phyloP scores from a whole-genome alignment of 1,140 invertebrate genomes.

The Drosophila seguyi region DNA sequence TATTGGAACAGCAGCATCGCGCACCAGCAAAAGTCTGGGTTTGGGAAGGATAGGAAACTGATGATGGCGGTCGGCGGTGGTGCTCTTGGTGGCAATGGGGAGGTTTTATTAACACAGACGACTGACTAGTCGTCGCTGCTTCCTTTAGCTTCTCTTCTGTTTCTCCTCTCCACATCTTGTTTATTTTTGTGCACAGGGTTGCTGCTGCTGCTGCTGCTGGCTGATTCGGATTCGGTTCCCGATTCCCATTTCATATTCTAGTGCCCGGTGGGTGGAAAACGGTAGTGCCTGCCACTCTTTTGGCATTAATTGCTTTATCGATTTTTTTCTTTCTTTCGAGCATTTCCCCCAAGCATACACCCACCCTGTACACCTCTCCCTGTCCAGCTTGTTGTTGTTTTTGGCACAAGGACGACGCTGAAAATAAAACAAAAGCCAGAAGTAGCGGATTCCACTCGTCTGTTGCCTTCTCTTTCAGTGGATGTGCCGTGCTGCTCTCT shows the following conservation, averaged over 20 bases:
- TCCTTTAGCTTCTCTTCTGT: constrained; percentile 12
- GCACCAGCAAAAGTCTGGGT: constrained; percentile 9
- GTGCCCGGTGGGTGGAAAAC: constrained; percentile 36
- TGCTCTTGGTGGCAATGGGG: constrained; percentile 28
- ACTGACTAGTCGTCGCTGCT: constrained; percentile 38
- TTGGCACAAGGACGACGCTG: constrained; percentile 79
- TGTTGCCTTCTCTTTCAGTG: constrained; percentile 19
- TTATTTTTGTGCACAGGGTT: constrained; percentile 73
- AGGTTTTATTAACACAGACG: constrained; percentile 50
- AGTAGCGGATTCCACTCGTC: constrained; percentile 19
- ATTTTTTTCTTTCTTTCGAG: constrained; percentile 50
- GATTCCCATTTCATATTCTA: constrained; percentile 22
- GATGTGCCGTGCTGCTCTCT: neutral
- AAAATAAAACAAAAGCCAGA: constrained; percentile 42
- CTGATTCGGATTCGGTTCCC: constrained; percentile 6
- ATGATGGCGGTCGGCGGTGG: constrained; percentile 11
- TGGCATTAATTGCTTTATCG: constrained; percentile 82
- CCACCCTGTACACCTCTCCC: neutral
- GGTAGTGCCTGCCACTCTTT: constrained; percentile 66
- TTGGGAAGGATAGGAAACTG: constrained; percentile 9
- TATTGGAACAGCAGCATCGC: neutral
- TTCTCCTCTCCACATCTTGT: constrained; percentile 38
- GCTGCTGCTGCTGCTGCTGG: constrained; percentile 34
- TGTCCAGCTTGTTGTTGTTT: constrained; percentile 59
- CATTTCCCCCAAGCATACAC: constrained; percentile 42